A percentile compares a stretch with the other conserved stretches of the same genome.
Evolutionary conservation across 2,888 invertebrate species (phyloP).

Genomic region (Elysia crispata): DNA sequence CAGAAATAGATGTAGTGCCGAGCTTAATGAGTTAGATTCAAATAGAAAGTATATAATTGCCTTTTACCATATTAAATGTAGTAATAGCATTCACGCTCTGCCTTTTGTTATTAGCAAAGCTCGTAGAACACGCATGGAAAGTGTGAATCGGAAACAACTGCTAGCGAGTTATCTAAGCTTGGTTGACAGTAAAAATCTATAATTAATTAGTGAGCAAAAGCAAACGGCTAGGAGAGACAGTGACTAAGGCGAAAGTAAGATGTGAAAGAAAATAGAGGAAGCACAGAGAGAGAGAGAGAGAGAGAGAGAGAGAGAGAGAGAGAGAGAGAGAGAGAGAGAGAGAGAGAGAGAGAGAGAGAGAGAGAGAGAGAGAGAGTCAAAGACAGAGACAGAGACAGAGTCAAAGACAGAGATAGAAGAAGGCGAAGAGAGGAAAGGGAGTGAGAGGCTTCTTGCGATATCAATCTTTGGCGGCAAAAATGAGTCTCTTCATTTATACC

Average conservation of each 20-base stretch:
- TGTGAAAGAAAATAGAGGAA: neutral
- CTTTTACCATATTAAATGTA: too few species aligned
- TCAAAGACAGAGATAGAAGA: neutral
- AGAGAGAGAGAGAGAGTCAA: conserved; percentile 5
- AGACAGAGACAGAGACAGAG: conserved; percentile 11
- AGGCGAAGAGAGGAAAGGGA: neutral
- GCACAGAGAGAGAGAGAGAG: conserved; percentile 18
- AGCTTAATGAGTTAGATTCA: too few species aligned
- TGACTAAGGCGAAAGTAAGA: neutral
- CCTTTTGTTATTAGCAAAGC: too few species aligned
- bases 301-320: conserved; percentile 25
- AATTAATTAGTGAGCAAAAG: conserved; percentile 14
- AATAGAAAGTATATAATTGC: too few species aligned
- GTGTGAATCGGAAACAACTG: too few species aligned
- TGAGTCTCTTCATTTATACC: too few species aligned
- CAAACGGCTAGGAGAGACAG: conserved; percentile 3
- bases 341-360: neutral
- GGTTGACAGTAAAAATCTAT: too few species aligned
- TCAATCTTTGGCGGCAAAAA: too few species aligned
- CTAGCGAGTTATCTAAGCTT: neutral
- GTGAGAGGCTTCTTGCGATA: neutral
- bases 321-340: neutral
- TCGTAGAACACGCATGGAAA: too few species aligned
- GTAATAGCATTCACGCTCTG: too few species aligned
- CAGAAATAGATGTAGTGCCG: too few species aligned